These are phyloP conservation scores for Sturnus vulgaris DNA, from an alignment of 2,113 vertebrate species.

Conservation along the genomic window DNA sequence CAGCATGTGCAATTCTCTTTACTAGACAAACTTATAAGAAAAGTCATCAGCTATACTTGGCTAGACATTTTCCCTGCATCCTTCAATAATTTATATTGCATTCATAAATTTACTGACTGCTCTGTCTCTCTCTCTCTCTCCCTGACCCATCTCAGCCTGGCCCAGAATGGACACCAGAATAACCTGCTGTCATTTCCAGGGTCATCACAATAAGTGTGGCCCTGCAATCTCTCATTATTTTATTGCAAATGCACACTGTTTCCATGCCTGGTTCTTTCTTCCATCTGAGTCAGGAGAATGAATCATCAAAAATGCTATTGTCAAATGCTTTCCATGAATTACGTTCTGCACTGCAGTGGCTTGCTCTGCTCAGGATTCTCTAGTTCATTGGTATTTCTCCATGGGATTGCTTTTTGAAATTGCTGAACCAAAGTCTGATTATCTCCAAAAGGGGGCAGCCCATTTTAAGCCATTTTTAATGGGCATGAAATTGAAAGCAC, in stretches of 20 bases:
- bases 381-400: neutral
- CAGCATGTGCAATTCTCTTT: neutral
- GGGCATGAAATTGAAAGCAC: neutral
- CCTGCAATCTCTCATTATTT: neutral
- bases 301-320: constrained; percentile 61
- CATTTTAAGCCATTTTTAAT: constrained; percentile 6
- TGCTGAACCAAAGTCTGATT: neutral
- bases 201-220: neutral
- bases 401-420: neutral
- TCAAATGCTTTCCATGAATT: constrained; percentile 63
- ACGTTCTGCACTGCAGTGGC: constrained; percentile 48
- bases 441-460: constrained; percentile 1
- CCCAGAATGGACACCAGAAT: neutral
- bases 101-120: neutral
- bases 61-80: neutral
- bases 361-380: constrained; percentile 15
- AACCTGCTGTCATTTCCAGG: neutral
- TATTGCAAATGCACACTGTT: constrained; percentile 5
- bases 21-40: neutral
- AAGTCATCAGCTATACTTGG: neutral
- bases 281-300: constrained; percentile 50
- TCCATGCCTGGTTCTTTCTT: constrained; percentile 10
- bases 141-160: neutral
- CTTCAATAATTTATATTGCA: neutral
- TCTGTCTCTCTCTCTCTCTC: neutral